A percentile compares a stretch with the other conserved stretches of the same genome.
These are phyloP conservation scores for Muricea muricata DNA, from an alignment of 92 coral and sea anemone genomes.

Conservation along the genomic window DNA sequence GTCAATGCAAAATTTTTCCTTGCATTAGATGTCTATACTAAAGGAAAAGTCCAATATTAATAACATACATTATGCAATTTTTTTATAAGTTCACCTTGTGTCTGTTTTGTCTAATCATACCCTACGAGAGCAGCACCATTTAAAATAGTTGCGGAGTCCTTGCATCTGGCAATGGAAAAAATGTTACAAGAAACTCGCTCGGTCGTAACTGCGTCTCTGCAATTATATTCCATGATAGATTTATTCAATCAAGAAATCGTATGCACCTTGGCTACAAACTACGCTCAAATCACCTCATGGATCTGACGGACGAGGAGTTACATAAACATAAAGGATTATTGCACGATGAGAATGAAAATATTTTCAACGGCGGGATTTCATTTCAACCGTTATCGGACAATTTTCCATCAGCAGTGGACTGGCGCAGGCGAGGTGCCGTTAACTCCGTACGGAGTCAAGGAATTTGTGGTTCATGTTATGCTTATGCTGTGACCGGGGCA, in stretches of 20 bases:
- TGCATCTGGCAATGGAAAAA: no score
- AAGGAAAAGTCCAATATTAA: no score
- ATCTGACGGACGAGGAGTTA: slow-evolving; percentile 86
- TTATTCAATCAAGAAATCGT: slow-evolving; percentile 91
- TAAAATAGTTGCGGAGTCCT: no score
- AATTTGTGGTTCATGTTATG: slow-evolving; percentile 97
- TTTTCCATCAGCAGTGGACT: slow-evolving; percentile 78
- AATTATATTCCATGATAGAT: slow-evolving; percentile 67
- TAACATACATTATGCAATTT: no score
- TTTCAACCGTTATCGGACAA: slow-evolving; percentile 67
- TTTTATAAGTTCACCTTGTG: no score
- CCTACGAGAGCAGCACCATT: no score
- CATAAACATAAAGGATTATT: slow-evolving; percentile 77
- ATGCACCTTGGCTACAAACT: slow-evolving; percentile 89
- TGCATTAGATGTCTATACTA: no score
- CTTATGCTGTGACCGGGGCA: slow-evolving; percentile 96
- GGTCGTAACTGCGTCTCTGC: no score
- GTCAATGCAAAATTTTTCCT: no score
- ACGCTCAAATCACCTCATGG: slow-evolving; percentile 91
- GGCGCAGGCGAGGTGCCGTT: slow-evolving; percentile 93
- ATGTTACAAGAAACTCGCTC: no score
- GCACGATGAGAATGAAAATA: slow-evolving; percentile 42
- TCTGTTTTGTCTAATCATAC: no score
- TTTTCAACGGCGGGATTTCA: slow-evolving; percentile 59
- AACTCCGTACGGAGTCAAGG: slow-evolving; percentile 93